Evolutionary conservation across 2,797 vertebrate genomes (phyloP), one percentile per base, ranked within the genome.

Genomic region (Enoplosus armatus): DNA sequence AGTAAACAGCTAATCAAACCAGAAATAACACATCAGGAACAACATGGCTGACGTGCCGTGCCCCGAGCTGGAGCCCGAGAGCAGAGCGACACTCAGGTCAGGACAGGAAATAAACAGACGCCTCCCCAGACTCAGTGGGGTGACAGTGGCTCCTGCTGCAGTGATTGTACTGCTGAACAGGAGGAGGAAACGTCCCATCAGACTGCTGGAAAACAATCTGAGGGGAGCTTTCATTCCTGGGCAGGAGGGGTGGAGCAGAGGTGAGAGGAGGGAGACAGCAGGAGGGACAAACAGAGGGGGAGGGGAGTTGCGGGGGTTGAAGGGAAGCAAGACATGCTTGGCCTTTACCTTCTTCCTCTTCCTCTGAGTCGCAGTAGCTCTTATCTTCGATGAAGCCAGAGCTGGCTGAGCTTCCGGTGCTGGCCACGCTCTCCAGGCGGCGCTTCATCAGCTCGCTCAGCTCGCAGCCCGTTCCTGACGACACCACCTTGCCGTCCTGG

Each of bases 301-400:
- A 67, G 37, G 50, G 31, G 35, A 68, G 47, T 8, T 53, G 41
- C 0, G 59, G 53, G 71, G 37, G 51, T 45, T 39, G 72, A 83
- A 50, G 64, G 92, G 92, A 91, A 93, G 91, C 84, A 90, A 93
- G 92, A 90, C 53, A 22, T 82, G 80, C 82, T 92, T 83, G 89
- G 90, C 85, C 75, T 83, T 93, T 97, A 98, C 97, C 97, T 96
- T 99, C 97, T 93, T 98, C 97, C 87, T 98, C 97, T 90, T 98
- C 97, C 89, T 98, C 98, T 2, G 97, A 97, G 90, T 99, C 97
- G 0, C 97, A 97, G 93, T 98, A 98, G 90, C 97, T 99, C 95
- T 98, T 99, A 92, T 99, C 97, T 95, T 98, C 98, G 85, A 98
- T 95, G 83, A 98, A 99, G 71, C 98, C 98, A 4, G 98, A 99